Percentiles rank a stretch among this genome's conserved stretches.
Conservation (phyloP, 2,113 vertebrate species). For the Neolamprologus sp. region DNA sequence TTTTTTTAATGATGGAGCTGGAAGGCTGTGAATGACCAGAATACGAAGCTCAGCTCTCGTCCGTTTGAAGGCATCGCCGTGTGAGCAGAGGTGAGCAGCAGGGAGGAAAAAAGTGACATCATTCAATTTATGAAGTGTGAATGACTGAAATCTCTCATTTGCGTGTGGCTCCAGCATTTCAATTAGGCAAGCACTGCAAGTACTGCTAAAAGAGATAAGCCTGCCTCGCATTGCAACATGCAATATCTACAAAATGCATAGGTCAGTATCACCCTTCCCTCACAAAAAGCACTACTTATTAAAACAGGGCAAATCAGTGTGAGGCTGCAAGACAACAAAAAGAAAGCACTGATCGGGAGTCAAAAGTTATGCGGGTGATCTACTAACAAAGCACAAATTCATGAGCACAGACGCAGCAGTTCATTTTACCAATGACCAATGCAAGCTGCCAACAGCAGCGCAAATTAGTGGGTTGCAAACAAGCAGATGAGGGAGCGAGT, state of each 20-base stretch:
- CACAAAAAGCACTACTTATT: not conserved
- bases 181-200: not conserved
- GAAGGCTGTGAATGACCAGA: conserved; percentile 40
- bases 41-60: conserved; percentile 21
- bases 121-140: conserved; percentile 14
- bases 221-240: not conserved
- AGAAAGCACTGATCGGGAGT: not conserved
- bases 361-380: not conserved
- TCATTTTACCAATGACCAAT: not conserved
- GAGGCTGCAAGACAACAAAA: not conserved
- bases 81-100: conserved; percentile 7
- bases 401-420: not conserved
- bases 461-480: not conserved
- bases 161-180: conserved; percentile 10
- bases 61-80: not conserved
- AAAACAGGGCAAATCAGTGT: not conserved
- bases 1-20: conserved; percentile 50
- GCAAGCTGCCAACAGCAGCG: not conserved
- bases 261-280: accelerated
- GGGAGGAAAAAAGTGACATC: conserved; percentile 1
- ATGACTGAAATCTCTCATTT: conserved; percentile 15
- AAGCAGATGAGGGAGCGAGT: not conserved
- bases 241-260: not conserved
- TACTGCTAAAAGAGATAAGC: not conserved
- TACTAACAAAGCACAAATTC: not conserved